Evolutionary conservation across 1,140 invertebrate species (phyloP).

Genomic region (Teleogryllus occipitalis): DNA sequence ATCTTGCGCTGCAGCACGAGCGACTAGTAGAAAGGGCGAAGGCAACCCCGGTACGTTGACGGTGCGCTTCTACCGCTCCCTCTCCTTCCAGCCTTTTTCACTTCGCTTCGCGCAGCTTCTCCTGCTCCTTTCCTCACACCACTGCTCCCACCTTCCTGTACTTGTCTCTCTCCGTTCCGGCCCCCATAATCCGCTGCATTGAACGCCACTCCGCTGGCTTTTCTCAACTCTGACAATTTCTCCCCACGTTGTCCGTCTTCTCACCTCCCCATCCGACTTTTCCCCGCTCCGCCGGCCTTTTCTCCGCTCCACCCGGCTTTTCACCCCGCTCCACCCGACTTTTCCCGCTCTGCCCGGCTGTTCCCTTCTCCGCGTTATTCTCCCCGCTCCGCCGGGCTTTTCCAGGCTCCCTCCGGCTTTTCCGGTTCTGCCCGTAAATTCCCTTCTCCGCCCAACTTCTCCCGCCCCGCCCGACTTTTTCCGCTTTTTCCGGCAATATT

Average conservation of each 20-base stretch:
- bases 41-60: no score
- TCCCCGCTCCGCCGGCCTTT: not conserved
- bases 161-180: conserved; percentile 7
- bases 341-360: not conserved
- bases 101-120: not conserved
- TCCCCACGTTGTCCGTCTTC: not conserved
- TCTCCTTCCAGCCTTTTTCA: not conserved
- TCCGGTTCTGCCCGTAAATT: not conserved
- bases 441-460: not conserved
- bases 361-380: not conserved
- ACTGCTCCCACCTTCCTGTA: not conserved
- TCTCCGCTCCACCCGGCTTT: not conserved
- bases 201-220: not conserved
- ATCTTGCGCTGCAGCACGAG: no score
- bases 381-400: not conserved
- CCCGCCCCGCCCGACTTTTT: not conserved
- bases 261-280: not conserved
- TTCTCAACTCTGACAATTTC: not conserved
- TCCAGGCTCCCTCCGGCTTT: not conserved
- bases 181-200: no score
- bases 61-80: not conserved
- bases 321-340: not conserved
- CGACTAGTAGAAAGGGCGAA: no score
- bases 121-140: not conserved
- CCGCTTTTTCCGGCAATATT: not conserved